Conservation (phyloP, 2,113 vertebrate species). For the Psittacula cyanocephala region DNA sequence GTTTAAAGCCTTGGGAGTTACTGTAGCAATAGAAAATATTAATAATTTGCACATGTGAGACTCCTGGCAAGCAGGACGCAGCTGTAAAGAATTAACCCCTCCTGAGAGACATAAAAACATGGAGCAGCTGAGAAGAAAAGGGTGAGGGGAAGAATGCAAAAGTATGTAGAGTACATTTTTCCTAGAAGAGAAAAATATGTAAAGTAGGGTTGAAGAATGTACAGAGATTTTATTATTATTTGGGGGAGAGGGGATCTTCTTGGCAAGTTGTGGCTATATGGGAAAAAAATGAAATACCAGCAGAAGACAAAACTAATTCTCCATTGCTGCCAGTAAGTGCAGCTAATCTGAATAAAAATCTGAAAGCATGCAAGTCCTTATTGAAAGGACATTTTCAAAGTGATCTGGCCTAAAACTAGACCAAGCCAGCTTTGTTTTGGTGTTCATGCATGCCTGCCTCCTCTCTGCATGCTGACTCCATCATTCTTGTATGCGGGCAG, state of each 20-base stretch:
- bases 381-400: not conserved
- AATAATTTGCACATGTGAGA: slow-evolving; percentile 87
- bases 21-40: slow-evolving; percentile 83
- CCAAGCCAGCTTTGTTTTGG: slow-evolving; percentile 31
- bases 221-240: slow-evolving; percentile 47
- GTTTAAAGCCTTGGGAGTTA: slow-evolving; percentile 80
- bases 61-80: slow-evolving; percentile 80
- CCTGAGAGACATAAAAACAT: slow-evolving; percentile 81
- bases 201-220: slow-evolving; percentile 47
- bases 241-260: not conserved
- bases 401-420: not conserved
- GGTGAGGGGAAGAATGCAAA: slow-evolving; percentile 64
- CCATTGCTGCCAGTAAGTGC: not conserved
- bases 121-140: slow-evolving; percentile 76
- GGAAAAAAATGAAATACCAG: slow-evolving; percentile 24
- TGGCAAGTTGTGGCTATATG: not conserved
- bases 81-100: slow-evolving; percentile 87
- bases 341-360: slow-evolving; percentile 18
- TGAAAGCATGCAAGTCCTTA: not conserved
- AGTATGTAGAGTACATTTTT: slow-evolving; percentile 70
- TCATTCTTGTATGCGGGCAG: not conserved
- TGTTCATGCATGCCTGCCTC: slow-evolving; percentile 7
- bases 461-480: not conserved
- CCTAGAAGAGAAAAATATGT: slow-evolving; percentile 67
- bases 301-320: not conserved